phyloP scores from a whole-genome alignment of 2,888 invertebrate genomes.

The Resseliella maxima region DNA sequence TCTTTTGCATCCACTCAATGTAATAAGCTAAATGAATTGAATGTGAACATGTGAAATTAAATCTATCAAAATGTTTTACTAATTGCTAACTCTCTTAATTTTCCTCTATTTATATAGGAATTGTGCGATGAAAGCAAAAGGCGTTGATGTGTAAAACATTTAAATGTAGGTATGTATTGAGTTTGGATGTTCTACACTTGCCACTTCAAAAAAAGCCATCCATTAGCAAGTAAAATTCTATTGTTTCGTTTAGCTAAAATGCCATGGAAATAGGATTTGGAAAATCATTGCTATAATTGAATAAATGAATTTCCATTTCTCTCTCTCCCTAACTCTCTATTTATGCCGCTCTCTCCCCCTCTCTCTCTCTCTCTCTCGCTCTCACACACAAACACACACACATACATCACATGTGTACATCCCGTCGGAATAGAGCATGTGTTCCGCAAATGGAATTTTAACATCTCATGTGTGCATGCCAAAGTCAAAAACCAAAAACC shows the following conservation, averaged over 20 bases:
- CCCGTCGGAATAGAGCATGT: no score
- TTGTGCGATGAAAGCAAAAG: neutral
- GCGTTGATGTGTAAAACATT: neutral
- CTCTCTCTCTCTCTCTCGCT: no score
- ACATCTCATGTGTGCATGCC: neutral
- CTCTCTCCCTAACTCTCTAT: no score
- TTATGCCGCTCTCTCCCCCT: no score
- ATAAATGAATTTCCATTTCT: neutral
- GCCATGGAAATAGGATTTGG: neutral
- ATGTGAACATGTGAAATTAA: no score
- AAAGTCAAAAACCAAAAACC: neutral
- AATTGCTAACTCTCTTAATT: neutral
- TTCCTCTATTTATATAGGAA: neutral
- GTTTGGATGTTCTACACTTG: neutral
- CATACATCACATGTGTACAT: no score
- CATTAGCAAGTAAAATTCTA: neutral
- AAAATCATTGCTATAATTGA: conserved; percentile 14
- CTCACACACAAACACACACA: no score
- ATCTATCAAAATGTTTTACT: no score
- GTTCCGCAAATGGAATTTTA: no score
- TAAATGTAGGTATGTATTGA: neutral
- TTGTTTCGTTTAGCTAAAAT: neutral
- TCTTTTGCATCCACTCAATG: no score
- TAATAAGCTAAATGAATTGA: no score
- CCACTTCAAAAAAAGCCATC: neutral